Evolutionary conservation across 2,888 invertebrate genomes (phyloP).

Genomic region (Acrobasis suavella): DNA sequence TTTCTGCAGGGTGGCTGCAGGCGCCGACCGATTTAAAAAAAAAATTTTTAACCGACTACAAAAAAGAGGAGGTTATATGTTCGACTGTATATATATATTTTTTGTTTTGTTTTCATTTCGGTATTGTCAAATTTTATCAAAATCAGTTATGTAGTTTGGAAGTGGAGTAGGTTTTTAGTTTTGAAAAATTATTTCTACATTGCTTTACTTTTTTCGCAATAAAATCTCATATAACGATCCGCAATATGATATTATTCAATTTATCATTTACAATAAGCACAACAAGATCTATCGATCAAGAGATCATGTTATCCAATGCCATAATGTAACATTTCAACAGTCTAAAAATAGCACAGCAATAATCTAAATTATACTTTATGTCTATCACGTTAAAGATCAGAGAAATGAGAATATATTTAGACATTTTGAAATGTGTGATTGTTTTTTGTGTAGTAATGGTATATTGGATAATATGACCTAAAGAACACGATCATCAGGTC

Average conservation of each 20-base stretch:
- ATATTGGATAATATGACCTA: slow-evolving; percentile 1
- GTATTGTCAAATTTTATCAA: too few relatives aligned
- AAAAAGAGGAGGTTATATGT: too few relatives aligned
- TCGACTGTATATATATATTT: too few relatives aligned
- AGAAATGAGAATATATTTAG: neutral
- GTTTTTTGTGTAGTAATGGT: neutral
- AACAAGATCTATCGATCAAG: slow-evolving; percentile 12
- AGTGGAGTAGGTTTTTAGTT: too few relatives aligned
- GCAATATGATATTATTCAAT: slow-evolving; percentile 1
- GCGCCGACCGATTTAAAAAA: too few relatives aligned
- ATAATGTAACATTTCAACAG: slow-evolving; percentile 14
- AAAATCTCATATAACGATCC: neutral
- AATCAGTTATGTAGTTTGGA: too few relatives aligned
- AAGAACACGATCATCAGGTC: neutral
- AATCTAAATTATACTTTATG: neutral
- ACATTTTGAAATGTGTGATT: neutral
- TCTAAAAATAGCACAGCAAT: neutral
- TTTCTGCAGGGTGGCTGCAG: too few relatives aligned
- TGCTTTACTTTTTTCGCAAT: slow-evolving; percentile 11
- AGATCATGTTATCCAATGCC: slow-evolving; percentile 14
- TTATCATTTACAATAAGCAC: slow-evolving; percentile 5
- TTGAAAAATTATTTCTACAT: too few relatives aligned
- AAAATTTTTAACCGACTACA: too few relatives aligned
- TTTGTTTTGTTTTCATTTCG: too few relatives aligned
- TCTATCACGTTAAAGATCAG: neutral